Conservation (phyloP, 2,797 vertebrate species). For the Varecia variegata region DNA sequence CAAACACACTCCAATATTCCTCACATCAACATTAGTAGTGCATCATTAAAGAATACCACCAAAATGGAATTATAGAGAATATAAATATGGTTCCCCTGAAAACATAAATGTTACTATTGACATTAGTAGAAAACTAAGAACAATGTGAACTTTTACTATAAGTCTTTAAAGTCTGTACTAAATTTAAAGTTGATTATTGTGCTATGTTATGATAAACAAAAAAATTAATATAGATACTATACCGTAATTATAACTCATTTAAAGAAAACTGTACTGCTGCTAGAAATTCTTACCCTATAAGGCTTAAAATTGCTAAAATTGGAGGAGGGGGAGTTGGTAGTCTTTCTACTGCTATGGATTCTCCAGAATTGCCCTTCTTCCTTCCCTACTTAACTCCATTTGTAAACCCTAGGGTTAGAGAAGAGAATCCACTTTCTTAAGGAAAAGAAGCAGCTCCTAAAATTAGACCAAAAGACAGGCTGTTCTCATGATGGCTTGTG, state of each 20-base stretch:
- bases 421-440: neutral
- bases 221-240: neutral
- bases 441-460: neutral
- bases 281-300: neutral
- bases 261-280: neutral
- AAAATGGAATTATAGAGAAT: constrained; percentile 83
- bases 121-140: constrained; percentile 57
- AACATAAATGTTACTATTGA: constrained; percentile 80
- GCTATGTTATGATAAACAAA: neutral
- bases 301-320: neutral
- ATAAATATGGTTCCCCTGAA: constrained; percentile 39
- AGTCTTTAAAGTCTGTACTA: neutral
- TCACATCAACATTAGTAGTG: constrained; percentile 81
- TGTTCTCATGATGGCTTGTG: neutral
- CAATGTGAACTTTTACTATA: constrained; percentile 57
- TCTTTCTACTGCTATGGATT: neutral
- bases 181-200: neutral
- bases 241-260: neutral
- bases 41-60: constrained; percentile 89
- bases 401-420: neutral
- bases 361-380: neutral
- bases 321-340: neutral
- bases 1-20: neutral
- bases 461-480: neutral
- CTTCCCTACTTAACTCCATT: neutral